A percentile compares a stretch with the other conserved stretches of the same genome.
phyloP scores from a whole-genome alignment of 2,797 vertebrate genomes.

The Pelochelys cantorii region DNA sequence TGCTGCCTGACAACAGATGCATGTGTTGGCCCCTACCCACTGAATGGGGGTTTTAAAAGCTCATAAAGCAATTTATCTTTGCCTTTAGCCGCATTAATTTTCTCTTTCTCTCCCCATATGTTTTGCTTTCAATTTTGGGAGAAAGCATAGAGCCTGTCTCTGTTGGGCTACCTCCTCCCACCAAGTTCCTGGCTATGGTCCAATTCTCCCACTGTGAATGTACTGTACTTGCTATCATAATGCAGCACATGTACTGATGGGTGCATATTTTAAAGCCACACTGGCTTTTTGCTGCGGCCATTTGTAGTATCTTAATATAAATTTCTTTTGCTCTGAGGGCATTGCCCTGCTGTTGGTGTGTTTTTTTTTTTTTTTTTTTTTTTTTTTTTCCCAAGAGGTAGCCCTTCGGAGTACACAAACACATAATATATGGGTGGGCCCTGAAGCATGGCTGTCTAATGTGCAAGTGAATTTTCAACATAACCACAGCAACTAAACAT shows the following conservation, averaged over 20 bases:
- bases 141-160: background rate
- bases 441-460: background rate
- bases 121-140: background rate
- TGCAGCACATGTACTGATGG: background rate
- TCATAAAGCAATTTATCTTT: background rate
- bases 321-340: background rate
- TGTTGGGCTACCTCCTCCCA: background rate
- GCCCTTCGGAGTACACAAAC: background rate
- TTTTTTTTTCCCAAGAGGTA: background rate
- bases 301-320: background rate
- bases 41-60: background rate
- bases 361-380: no score
- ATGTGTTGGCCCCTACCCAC: background rate
- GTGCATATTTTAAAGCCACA: constrained; percentile 30
- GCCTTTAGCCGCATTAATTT: background rate
- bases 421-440: background rate
- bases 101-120: background rate
- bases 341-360: background rate
- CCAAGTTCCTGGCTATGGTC: constrained; percentile 29
- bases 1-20: constrained; percentile 7
- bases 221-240: constrained; percentile 31
- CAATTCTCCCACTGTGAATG: constrained; percentile 30
- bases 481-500: background rate
- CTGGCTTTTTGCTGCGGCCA: background rate
- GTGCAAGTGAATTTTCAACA: background rate